Conservation (phyloP, 2,797 vertebrate genomes). For the Echeneis naucrates region DNA sequence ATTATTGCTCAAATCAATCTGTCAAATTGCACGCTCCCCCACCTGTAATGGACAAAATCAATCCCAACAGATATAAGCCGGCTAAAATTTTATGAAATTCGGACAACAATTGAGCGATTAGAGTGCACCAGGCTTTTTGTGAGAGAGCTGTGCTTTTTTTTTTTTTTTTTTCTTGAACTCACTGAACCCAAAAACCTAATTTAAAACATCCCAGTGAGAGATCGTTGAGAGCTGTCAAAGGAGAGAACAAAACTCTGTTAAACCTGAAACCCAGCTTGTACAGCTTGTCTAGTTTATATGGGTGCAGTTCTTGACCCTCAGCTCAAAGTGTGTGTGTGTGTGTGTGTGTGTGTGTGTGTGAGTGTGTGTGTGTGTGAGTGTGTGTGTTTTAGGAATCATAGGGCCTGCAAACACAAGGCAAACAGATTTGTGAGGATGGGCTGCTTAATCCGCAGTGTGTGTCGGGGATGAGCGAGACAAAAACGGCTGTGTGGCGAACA, state of each 20-base stretch:
- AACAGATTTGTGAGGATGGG: constrained; percentile 50
- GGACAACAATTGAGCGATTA: constrained; percentile 8
- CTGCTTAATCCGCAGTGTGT: constrained; percentile 54
- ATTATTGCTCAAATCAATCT: constrained; percentile 60
- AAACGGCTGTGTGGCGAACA: constrained; percentile 38
- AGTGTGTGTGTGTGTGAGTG: no score
- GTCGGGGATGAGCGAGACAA: constrained; percentile 62
- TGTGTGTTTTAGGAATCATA: constrained; percentile 17
- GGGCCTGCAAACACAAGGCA: constrained; percentile 25
- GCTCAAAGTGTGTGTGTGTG: background rate
- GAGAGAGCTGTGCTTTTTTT: background rate
- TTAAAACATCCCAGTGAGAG: constrained; percentile 39
- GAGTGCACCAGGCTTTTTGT: background rate
- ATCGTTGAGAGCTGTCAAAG: constrained; percentile 17
- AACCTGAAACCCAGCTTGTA: constrained; percentile 32
- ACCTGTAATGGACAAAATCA: constrained; percentile 34
- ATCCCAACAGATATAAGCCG: constrained; percentile 43
- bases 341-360: background rate
- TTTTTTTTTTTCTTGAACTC: constrained; percentile 48
- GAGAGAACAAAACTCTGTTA: constrained; percentile 25
- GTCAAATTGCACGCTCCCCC: constrained; percentile 41
- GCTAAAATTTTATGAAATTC: constrained; percentile 29
- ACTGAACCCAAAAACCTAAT: constrained; percentile 41
- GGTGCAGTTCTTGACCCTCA: constrained; percentile 12
- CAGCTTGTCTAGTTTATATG: constrained; percentile 10